A percentile compares a stretch with the other conserved stretches of the same genome.
phyloP scores from a whole-genome alignment of 2,797 vertebrate species.

The Cyprinella venusta region DNA sequence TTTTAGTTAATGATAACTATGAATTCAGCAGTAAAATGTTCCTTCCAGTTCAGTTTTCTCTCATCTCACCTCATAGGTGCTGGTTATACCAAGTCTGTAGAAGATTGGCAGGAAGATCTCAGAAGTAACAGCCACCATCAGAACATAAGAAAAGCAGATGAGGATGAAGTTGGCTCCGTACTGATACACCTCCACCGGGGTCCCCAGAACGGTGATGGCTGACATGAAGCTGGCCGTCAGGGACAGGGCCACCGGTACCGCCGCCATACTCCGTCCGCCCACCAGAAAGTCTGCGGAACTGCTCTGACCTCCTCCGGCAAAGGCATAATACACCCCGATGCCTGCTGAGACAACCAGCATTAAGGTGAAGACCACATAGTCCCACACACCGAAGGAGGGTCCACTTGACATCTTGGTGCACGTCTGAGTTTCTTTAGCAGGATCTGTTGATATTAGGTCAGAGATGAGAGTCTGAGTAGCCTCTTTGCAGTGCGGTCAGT shows the following conservation, averaged over 20 bases:
- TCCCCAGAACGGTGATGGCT: constrained; percentile 90
- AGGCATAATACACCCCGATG: constrained; percentile 89
- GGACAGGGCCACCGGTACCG: constrained; percentile 89
- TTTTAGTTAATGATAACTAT: background rate
- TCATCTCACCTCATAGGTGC: constrained; percentile 90
- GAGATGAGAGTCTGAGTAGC: constrained; percentile 25
- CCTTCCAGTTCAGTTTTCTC: background rate
- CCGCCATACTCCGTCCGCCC: constrained; percentile 84
- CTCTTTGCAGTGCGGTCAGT: constrained; percentile 34
- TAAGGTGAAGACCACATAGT: constrained; percentile 89
- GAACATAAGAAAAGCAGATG: constrained; percentile 78
- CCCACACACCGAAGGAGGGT: constrained; percentile 77
- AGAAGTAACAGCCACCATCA: constrained; percentile 83
- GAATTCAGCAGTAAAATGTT: background rate
- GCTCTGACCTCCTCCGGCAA: constrained; percentile 75
- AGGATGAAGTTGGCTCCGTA: constrained; percentile 81
- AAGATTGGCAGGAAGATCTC: constrained; percentile 94
- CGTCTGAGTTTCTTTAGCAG: background rate
- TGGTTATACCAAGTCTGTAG: constrained; percentile 89
- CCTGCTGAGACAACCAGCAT: constrained; percentile 86
- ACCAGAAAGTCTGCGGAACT: constrained; percentile 85
- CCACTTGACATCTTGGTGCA: constrained; percentile 12
- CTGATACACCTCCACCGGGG: constrained; percentile 88
- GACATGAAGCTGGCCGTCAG: constrained; percentile 97
- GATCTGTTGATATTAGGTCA: background rate